These are phyloP conservation scores for Euleptes europaea DNA, from an alignment of 2,113 vertebrate genomes.

Conservation along the genomic window DNA sequence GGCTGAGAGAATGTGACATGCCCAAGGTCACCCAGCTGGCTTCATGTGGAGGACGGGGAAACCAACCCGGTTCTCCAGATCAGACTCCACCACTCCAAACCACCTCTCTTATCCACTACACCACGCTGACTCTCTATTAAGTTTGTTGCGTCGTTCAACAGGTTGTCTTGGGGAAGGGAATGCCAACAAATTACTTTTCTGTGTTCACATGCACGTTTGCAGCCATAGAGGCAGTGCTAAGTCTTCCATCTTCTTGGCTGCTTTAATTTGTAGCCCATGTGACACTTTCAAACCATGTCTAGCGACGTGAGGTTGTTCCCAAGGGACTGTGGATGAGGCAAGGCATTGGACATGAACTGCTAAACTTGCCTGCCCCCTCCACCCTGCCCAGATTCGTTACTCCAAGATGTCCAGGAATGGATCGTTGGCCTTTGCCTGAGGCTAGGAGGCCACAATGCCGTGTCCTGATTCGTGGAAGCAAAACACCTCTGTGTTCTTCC, in stretches of 20 bases:
- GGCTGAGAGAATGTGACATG: too few species aligned
- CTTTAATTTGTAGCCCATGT: neutral
- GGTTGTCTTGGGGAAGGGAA: neutral
- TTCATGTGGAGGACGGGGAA: too few species aligned
- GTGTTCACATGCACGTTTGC: neutral
- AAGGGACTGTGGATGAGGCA: neutral
- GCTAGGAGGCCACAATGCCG: neutral
- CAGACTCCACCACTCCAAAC: too few species aligned
- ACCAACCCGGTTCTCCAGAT: too few species aligned
- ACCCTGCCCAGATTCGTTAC: neutral
- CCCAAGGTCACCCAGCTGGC: too few species aligned
- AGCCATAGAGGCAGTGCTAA: neutral
- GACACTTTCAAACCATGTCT: neutral
- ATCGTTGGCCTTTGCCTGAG: neutral
- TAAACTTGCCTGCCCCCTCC: neutral
- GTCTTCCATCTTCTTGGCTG: neutral
- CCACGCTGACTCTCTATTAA: too few species aligned
- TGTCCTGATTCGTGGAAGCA: neutral
- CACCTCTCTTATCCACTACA: too few species aligned
- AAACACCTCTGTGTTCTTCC: neutral
- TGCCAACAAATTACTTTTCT: neutral
- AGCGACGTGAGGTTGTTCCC: neutral
- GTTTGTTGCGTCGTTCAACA: slow-evolving; percentile 18
- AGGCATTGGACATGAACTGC: neutral
- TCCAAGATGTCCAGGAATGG: neutral